phyloP scores from a whole-genome alignment of 1,140 invertebrate genomes.

The Listronotus oregonensis region DNA sequence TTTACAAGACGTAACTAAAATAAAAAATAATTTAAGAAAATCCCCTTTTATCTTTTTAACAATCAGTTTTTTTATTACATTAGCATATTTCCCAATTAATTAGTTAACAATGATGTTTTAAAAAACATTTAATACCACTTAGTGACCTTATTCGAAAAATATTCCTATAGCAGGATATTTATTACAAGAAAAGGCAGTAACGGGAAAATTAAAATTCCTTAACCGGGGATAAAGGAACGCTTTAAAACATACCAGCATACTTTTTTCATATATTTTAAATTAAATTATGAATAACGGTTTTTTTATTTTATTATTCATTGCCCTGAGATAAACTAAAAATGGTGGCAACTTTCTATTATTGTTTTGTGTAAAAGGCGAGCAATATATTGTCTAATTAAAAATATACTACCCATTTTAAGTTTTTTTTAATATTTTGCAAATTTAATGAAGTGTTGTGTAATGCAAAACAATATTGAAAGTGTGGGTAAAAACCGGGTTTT shows the following conservation, averaged over 20 bases:
- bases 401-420: background rate
- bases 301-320: background rate
- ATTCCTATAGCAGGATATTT: no score
- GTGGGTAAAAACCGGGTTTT: background rate
- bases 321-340: background rate
- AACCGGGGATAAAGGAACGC: no score
- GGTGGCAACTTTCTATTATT: conserved; percentile 5
- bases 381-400: background rate
- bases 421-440: conserved; percentile 4
- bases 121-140: background rate
- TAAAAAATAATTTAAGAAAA: no score
- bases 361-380: background rate
- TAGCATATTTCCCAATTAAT: no score
- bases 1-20: no score
- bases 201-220: no score
- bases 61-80: no score
- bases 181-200: no score
- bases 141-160: background rate
- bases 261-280: no score
- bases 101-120: no score
- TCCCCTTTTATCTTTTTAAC: no score
- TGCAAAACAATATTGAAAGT: conserved; percentile 3
- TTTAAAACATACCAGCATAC: no score
- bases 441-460: background rate
- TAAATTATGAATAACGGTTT: background rate